Base-by-base conservation (phyloP, 2,797 vertebrate genomes). In the Pygocentrus nattereri region DNA sequence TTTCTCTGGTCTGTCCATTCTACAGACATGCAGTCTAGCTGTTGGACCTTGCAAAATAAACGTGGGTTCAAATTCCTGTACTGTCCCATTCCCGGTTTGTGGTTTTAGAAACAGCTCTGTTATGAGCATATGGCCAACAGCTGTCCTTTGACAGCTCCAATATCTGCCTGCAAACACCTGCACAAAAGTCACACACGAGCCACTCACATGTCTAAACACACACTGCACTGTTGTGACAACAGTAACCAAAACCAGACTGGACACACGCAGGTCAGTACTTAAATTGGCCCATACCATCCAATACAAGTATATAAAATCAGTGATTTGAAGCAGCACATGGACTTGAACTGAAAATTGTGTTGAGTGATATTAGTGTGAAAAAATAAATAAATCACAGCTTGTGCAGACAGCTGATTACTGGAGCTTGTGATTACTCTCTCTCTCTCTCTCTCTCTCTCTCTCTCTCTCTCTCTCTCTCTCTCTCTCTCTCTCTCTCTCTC, bases 61-160 rank as follows among this genome's bases (percentile, higher is more conserved):
- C 68, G 79, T 85, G 79, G 79, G 79, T 85, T 83, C 72, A 64
- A 76, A 86, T 86, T 85, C 84, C 82, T 84, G 62, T 79, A 69
- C 78, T 80, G 56, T 84, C 85, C 76, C 79, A 82, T 82, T 79
- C 79, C 76, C 34, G 59, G 61, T 82, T 83, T 85, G 80, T 81
- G 73, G 82, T 80, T 82, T 78, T 82, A 85, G 82, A 83, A 84
- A 80, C 68, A 75, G 62, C 56, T 56, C 65, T 25, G 65, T 76
- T 80, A 77, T 73, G 83, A 84, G 79, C 90, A 91, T 88, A 81
- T 91, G 90, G 89, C 74, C 47, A 50, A 74, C 90, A 91, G 87
- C 88, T 91, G 89, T 85, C 61, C 74, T 82, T 76, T 72, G 64
- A 76, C 69, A 87, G 82, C 82, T 77, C 76, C 86, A 83, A 80